These are phyloP conservation scores for Drosophila dives DNA, from an alignment of 2,888 invertebrate genomes.

Conservation along the genomic window DNA sequence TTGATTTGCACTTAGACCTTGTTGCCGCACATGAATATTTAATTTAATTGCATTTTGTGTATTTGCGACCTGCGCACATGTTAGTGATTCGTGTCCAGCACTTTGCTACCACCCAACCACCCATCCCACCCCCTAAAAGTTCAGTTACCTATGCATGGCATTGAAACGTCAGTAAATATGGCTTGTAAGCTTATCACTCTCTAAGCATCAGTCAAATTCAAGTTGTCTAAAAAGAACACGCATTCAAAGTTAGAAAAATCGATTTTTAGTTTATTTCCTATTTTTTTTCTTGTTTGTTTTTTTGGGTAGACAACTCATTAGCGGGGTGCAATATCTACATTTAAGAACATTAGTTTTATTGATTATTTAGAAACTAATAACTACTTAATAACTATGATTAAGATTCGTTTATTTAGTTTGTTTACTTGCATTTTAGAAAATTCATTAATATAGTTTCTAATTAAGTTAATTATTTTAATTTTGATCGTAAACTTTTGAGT, in stretches of 20 bases:
- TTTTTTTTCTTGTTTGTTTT: background rate
- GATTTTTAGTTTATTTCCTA: slow-evolving; percentile 28
- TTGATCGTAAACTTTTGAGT: background rate
- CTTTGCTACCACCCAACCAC: background rate
- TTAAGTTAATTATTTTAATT: background rate
- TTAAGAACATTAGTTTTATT: slow-evolving; percentile 14
- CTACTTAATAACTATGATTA: background rate
- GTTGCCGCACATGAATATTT: slow-evolving; percentile 54
- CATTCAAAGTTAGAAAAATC: slow-evolving; percentile 47
- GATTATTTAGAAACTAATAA: slow-evolving; percentile 28
- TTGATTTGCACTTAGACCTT: slow-evolving; percentile 45
- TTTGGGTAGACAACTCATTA: slow-evolving; percentile 11
- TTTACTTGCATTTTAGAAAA: background rate
- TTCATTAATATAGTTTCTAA: background rate
- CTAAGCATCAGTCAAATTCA: slow-evolving; percentile 41
- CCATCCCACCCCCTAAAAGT: slow-evolving; percentile 32
- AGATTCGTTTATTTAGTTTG: background rate
- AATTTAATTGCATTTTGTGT: slow-evolving; percentile 59
- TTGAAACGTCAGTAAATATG: slow-evolving; percentile 60
- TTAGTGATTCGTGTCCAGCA: slow-evolving; percentile 11
- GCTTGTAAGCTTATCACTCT: slow-evolving; percentile 46
- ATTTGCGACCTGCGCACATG: slow-evolving; percentile 62
- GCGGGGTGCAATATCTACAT: slow-evolving; percentile 9
- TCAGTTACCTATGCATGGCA: slow-evolving; percentile 69
- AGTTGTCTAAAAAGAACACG: slow-evolving; percentile 45